Percentiles rank a stretch among this genome's conserved stretches.
Evolutionary conservation across 2,113 vertebrate genomes (phyloP).

Genomic region (Egretta garzetta): DNA sequence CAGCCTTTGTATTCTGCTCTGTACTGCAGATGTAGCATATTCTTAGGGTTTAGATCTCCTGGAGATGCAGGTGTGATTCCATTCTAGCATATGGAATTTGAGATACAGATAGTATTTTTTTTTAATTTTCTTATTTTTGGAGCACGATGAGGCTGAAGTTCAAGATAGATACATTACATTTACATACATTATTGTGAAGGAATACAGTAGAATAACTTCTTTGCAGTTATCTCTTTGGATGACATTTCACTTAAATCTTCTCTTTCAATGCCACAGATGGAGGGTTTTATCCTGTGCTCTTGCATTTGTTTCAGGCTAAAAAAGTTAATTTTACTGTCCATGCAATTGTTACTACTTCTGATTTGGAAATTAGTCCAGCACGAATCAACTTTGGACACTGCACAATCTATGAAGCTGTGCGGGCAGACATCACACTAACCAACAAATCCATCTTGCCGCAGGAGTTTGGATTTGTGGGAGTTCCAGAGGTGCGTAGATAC

Average conservation of each 20-base stretch:
- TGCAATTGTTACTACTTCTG: constrained; percentile 86
- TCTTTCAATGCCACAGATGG: not conserved
- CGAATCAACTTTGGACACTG: constrained; percentile 87
- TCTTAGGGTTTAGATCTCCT: not conserved
- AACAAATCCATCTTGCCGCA: constrained; percentile 90
- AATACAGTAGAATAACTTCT: not conserved
- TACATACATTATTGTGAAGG: not conserved
- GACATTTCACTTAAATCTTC: not conserved
- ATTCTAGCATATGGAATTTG: not conserved
- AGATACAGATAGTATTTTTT: not conserved
- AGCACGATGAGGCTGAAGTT: not conserved
- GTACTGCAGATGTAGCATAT: not conserved
- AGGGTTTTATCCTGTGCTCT: not conserved
- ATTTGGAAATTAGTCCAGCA: constrained; percentile 80
- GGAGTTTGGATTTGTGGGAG: constrained; percentile 87
- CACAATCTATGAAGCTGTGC: constrained; percentile 83
- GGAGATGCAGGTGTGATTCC: not conserved
- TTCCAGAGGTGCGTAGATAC: constrained; percentile 82
- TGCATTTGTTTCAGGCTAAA: constrained; percentile 73
- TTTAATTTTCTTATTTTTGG: not conserved
- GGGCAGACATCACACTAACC: constrained; percentile 72
- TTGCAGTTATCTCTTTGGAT: not conserved
- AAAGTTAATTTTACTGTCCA: constrained; percentile 81
- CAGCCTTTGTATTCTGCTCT: not conserved
- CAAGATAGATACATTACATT: not conserved